phyloP scores from a whole-genome alignment of 2,888 invertebrate species.

The Drosophila silvestris region DNA sequence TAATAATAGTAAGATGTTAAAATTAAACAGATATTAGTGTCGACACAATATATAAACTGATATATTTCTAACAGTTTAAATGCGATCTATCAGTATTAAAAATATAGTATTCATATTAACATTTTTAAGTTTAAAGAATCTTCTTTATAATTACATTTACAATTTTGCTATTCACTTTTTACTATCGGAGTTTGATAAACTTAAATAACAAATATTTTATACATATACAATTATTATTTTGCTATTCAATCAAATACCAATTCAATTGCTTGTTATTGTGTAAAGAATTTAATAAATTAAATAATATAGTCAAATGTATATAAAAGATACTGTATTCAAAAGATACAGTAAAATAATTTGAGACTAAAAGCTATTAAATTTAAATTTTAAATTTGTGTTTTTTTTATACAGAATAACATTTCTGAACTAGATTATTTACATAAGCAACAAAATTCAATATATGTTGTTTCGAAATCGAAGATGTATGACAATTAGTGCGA shows the following conservation, averaged over 20 bases:
- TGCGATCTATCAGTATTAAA: neutral
- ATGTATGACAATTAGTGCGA: neutral
- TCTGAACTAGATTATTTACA: neutral
- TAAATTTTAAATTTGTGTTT: neutral
- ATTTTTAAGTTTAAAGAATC: neutral
- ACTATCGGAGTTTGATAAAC: neutral
- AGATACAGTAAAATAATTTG: neutral
- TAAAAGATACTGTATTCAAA: neutral
- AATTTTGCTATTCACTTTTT: neutral
- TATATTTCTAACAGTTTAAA: neutral
- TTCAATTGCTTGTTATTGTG: neutral
- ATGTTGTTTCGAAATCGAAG: neutral
- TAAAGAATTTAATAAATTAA: neutral
- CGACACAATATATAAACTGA: neutral
- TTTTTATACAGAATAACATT: neutral
- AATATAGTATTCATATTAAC: neutral
- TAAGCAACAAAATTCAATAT: neutral
- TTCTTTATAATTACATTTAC: neutral
- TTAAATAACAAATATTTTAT: neutral
- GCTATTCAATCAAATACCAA: neutral
- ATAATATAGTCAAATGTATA: neutral
- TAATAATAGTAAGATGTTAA: neutral
- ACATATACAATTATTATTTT: neutral
- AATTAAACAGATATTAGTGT: neutral
- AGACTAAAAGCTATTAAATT: neutral